Percentiles rank a stretch among this genome's conserved stretches.
These are phyloP conservation scores for Drepana arcuata DNA, from an alignment of 1,140 invertebrate species.

Conservation along the genomic window DNA sequence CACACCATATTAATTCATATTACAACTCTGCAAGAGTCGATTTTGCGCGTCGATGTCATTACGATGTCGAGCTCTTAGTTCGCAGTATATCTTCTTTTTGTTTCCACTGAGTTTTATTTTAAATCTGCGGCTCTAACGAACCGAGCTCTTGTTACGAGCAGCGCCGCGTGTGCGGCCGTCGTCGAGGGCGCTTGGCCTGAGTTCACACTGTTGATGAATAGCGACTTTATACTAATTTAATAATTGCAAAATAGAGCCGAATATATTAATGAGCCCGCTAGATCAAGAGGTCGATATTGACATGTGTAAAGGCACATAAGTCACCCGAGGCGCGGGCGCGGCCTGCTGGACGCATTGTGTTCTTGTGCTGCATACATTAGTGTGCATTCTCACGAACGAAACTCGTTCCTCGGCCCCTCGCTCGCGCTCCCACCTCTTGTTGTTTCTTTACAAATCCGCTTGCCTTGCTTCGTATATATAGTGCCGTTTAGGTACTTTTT, in stretches of 20 bases:
- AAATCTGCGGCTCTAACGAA: conserved; percentile 60
- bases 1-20: conserved; percentile 30
- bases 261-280: neutral
- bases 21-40: conserved; percentile 16
- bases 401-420: conserved; percentile 28
- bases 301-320: conserved; percentile 33
- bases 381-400: conserved; percentile 45
- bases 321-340: conserved; percentile 26
- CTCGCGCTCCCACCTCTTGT: conserved; percentile 30
- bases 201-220: neutral
- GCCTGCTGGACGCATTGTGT: conserved; percentile 29
- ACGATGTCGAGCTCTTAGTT: conserved; percentile 39
- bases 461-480: conserved; percentile 6
- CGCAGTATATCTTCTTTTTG: conserved; percentile 46
- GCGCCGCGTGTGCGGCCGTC: conserved; percentile 29
- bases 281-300: conserved; percentile 12
- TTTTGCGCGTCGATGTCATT: conserved; percentile 27
- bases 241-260: too few relatives aligned
- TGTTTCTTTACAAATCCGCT: conserved; percentile 41
- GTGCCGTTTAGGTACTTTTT: conserved; percentile 34
- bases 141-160: conserved; percentile 43
- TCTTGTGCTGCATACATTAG: conserved; percentile 43
- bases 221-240: neutral
- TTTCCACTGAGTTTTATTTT: conserved; percentile 59
- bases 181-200: conserved; percentile 1